A percentile compares a stretch with the other conserved stretches of the same genome.
Conservation (phyloP, 2,797 vertebrate species). For the Peromyscus aztecus region DNA sequence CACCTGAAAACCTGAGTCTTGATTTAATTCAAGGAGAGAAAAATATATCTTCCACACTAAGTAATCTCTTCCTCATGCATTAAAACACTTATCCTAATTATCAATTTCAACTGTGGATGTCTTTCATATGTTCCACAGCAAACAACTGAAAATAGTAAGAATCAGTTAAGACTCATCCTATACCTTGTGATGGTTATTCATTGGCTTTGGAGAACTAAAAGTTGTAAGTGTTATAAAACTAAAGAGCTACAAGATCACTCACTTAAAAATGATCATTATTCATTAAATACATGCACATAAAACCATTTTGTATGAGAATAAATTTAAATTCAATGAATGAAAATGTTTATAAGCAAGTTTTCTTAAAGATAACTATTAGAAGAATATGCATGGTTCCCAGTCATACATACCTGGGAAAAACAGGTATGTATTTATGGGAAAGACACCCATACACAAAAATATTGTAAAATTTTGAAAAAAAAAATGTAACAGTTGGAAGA, state of each 20-base stretch:
- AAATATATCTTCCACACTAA: background rate
- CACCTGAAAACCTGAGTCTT: background rate
- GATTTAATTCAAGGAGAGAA: background rate
- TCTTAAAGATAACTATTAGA: constrained; percentile 23
- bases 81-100: background rate
- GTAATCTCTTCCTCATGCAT: background rate
- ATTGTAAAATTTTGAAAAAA: no score
- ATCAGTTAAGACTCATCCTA: background rate
- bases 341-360: constrained; percentile 41
- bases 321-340: background rate
- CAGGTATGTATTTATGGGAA: no score
- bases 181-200: background rate
- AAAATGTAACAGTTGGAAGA: background rate
- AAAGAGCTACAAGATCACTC: background rate
- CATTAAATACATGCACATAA: background rate
- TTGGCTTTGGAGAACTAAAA: background rate
- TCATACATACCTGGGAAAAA: background rate
- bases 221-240: background rate
- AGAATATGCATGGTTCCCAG: background rate
- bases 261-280: constrained; percentile 12
- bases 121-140: background rate
- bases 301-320: background rate
- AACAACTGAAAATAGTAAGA: background rate
- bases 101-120: background rate
- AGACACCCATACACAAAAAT: background rate